Evolutionary conservation across 1,140 invertebrate species (phyloP).

Genomic region (Aphaenogaster ashmeadi): DNA sequence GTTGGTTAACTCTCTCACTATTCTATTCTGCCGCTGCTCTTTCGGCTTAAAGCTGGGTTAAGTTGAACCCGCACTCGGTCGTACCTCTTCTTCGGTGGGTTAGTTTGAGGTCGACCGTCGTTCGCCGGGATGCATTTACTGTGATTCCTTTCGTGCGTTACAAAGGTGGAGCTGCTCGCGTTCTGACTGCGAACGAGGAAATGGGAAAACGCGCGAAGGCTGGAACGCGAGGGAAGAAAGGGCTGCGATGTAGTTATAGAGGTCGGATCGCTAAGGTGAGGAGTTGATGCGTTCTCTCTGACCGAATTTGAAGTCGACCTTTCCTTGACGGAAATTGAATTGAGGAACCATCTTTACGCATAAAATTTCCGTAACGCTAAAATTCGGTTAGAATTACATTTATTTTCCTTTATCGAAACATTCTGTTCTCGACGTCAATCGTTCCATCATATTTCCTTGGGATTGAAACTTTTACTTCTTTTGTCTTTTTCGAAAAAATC

Average conservation of each 20-base stretch:
- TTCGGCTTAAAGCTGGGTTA: slow-evolving; percentile 49
- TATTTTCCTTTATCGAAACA: neutral
- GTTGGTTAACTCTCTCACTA: slow-evolving; percentile 43
- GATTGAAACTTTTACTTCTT: neutral
- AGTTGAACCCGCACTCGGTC: neutral
- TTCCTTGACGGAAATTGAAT: neutral
- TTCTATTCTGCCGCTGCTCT: slow-evolving; percentile 42
- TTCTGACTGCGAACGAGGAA: neutral
- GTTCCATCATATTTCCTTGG: neutral
- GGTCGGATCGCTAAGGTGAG: neutral
- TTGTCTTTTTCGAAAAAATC: slow-evolving; percentile 9
- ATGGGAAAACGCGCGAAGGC: neutral
- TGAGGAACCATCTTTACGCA: neutral
- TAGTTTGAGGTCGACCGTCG: slow-evolving; percentile 66
- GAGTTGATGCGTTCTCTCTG: neutral
- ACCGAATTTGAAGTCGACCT: slow-evolving; percentile 8
- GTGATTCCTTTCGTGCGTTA: slow-evolving; percentile 62
- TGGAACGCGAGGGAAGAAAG: neutral
- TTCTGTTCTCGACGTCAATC: neutral
- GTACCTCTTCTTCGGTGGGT: slow-evolving; percentile 13
- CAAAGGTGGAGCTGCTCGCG: slow-evolving; percentile 23
- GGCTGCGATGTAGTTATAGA: neutral
- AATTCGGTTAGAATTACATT: neutral
- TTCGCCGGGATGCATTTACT: slow-evolving; percentile 45
- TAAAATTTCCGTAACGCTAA: neutral